Conservation (phyloP, 2,888 invertebrate genomes). For the Ormyrus pomaceus region DNA sequence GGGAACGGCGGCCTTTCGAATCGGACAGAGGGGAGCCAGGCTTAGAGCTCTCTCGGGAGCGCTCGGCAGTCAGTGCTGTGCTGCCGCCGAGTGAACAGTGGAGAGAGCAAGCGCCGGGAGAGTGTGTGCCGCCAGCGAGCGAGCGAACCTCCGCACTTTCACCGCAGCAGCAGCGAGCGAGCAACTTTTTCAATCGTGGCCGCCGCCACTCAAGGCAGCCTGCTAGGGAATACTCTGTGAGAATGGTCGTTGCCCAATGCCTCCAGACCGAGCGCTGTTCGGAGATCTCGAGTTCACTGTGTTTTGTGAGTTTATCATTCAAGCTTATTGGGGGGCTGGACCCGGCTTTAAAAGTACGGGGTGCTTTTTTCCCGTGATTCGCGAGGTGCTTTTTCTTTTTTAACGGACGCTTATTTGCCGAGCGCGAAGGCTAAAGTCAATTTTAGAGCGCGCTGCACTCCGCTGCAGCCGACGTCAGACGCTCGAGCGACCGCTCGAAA, state of each 20-base stretch:
- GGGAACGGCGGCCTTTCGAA: constrained; percentile 40
- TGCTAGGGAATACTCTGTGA: constrained; percentile 7
- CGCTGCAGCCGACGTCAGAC: too few species aligned
- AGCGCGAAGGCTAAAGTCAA: too few species aligned
- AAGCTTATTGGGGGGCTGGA: too few species aligned
- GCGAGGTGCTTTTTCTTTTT: too few species aligned
- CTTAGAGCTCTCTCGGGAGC: background rate
- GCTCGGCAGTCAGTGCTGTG: constrained; percentile 51
- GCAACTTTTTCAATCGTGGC: too few species aligned
- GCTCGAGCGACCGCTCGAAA: too few species aligned
- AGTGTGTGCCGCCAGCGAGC: background rate
- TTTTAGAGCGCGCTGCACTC: too few species aligned
- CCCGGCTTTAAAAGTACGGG: too few species aligned
- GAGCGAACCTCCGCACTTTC: constrained; percentile 45
- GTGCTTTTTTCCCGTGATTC: too few species aligned
- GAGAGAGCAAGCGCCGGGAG: constrained; percentile 2
- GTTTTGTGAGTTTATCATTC: constrained; percentile 54
- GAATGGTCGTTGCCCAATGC: constrained; percentile 59
- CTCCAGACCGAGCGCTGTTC: constrained; percentile 59
- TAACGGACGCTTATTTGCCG: too few species aligned
- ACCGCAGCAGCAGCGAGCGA: constrained; percentile 26
- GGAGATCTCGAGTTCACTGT: constrained; percentile 55
- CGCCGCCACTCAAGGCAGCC: background rate
- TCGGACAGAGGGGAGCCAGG: constrained; percentile 26
- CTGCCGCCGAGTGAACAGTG: constrained; percentile 37